Conservation (phyloP, 2,113 vertebrate genomes). For the Anguilla japonica region DNA sequence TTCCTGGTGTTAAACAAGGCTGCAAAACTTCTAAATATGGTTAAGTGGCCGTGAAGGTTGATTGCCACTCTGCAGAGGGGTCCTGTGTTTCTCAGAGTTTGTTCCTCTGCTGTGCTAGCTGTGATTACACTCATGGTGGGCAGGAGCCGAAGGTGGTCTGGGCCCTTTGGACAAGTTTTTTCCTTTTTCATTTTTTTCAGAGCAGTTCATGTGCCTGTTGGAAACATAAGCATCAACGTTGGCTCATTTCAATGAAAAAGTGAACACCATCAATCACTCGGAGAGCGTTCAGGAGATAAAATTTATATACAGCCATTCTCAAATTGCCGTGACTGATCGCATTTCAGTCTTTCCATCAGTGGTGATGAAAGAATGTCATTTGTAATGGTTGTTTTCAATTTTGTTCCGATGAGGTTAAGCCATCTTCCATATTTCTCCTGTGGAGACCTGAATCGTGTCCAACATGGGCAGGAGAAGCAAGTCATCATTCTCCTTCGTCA, state of each 20-base stretch:
- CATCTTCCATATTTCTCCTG: background rate
- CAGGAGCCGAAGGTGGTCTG: background rate
- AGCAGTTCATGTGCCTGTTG: background rate
- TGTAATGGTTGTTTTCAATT: background rate
- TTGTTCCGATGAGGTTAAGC: background rate
- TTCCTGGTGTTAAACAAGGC: constrained; percentile 52
- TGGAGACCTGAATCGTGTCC: background rate
- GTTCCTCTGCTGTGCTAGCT: background rate
- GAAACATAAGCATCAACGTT: background rate
- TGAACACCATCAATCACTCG: background rate
- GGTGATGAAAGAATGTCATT: background rate
- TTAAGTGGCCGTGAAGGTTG: constrained; percentile 59
- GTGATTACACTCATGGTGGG: background rate
- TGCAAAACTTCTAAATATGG: constrained; percentile 46
- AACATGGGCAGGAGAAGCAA: constrained; percentile 21
- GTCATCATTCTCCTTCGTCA: constrained; percentile 15
- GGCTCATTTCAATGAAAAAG: background rate
- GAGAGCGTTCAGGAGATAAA: background rate
- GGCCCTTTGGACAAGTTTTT: background rate
- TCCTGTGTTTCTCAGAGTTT: constrained; percentile 58
- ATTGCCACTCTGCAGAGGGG: constrained; percentile 48
- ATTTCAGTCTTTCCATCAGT: background rate
- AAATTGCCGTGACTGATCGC: background rate
- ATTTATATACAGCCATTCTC: background rate
- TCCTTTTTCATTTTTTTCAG: background rate